Conservation (phyloP, 2,888 invertebrate species). For the Isoperla grammatica region DNA sequence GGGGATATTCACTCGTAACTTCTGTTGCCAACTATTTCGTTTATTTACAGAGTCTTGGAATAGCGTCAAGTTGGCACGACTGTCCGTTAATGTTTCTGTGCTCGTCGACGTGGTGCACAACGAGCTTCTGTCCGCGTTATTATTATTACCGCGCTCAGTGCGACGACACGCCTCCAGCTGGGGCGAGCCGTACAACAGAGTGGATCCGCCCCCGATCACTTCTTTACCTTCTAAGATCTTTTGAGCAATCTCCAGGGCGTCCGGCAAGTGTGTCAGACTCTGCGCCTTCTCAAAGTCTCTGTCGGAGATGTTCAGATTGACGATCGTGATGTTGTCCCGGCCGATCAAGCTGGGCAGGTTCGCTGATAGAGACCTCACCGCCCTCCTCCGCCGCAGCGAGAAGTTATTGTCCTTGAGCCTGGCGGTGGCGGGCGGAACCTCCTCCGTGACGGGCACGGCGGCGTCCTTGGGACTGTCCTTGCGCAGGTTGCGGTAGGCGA, state of each 20-base stretch:
- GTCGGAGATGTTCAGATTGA: conserved; percentile 44
- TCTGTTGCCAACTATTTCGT: conserved; percentile 31
- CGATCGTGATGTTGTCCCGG: conserved; percentile 33
- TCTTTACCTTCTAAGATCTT: conserved; percentile 43
- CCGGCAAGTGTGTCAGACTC: conserved; percentile 54
- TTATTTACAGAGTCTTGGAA: conserved; percentile 25
- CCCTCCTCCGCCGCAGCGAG: conserved; percentile 66
- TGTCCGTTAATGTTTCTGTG: conserved; percentile 42
- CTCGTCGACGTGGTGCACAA: conserved; percentile 33
- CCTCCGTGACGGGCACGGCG: conserved; percentile 43
- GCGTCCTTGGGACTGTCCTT: conserved; percentile 66
- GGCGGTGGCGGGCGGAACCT: conserved; percentile 24
- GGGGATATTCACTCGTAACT: conserved; percentile 36
- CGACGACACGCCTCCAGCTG: background rate
- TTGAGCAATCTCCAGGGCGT: conserved; percentile 45
- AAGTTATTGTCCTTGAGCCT: conserved; percentile 24
- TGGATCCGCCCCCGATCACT: conserved; percentile 28
- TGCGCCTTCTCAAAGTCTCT: conserved; percentile 55
- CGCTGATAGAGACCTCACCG: conserved; percentile 75
- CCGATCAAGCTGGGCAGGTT: conserved; percentile 74
- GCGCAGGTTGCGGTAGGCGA: conserved; percentile 77
- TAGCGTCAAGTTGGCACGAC: conserved; percentile 35
- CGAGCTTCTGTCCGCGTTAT: conserved; percentile 14
- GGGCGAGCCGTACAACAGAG: background rate
- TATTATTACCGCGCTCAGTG: conserved; percentile 18